These are phyloP conservation scores for Philopedon plagiatum DNA, from an alignment of 2,888 invertebrate species.

Conservation along the genomic window DNA sequence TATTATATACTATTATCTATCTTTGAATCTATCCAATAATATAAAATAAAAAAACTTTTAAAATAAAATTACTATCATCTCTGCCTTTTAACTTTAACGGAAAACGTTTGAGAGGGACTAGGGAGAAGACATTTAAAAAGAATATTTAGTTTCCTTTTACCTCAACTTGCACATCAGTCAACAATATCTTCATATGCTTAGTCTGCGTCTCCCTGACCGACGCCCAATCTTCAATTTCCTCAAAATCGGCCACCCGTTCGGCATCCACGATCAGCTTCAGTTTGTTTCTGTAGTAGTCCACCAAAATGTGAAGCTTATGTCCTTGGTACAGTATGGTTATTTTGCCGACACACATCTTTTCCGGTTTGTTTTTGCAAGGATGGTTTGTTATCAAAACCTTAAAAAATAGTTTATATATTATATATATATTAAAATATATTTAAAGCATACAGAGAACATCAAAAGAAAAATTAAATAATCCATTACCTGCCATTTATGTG, in stretches of 20 bases:
- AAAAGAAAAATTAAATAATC: no score
- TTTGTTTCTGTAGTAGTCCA: conserved; percentile 58
- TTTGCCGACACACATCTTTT: conserved; percentile 77
- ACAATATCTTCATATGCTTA: conserved; percentile 75
- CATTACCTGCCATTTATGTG: conserved; percentile 70
- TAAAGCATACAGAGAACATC: no score
- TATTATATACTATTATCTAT: no score
- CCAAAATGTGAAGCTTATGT: conserved; percentile 70
- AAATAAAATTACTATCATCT: no score
- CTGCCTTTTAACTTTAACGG: no score
- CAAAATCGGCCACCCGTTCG: conserved; percentile 61
- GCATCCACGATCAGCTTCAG: conserved; percentile 70
- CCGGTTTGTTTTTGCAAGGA: conserved; percentile 74
- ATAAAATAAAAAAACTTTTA: no score
- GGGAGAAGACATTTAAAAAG: no score
- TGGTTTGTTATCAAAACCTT: conserved; percentile 81
- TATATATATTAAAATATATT: neutral
- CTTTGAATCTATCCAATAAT: no score
- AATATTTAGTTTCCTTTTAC: conserved; percentile 65
- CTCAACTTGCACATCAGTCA: conserved; percentile 82
- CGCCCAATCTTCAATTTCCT: conserved; percentile 75
- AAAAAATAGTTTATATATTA: conserved; percentile 39
- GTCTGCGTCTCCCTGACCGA: conserved; percentile 72
- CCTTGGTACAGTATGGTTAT: conserved; percentile 78
- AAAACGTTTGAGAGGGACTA: no score